Conservation (phyloP, 2,888 invertebrate genomes). For the Unio delphinus region DNA sequence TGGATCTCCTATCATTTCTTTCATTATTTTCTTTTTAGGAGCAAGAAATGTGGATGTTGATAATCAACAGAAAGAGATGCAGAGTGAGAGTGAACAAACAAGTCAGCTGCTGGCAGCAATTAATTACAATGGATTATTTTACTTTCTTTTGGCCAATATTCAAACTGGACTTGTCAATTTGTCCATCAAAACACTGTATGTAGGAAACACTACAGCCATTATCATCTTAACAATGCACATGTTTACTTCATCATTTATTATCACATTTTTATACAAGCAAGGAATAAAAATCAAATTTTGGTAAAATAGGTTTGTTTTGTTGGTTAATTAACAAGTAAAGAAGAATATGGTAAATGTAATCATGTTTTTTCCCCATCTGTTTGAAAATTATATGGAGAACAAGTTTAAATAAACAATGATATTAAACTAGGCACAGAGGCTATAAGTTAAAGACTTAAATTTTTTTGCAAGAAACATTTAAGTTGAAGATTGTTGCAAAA, state of each 20-base stretch:
- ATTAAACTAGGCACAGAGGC: too few relatives aligned
- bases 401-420: too few relatives aligned
- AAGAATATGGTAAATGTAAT: neutral
- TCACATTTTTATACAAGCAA: constrained; percentile 34
- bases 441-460: too few relatives aligned
- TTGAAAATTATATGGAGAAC: too few relatives aligned
- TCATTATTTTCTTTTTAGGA: constrained; percentile 1
- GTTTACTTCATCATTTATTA: constrained; percentile 44
- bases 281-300: constrained; percentile 51
- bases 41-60: neutral
- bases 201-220: constrained; percentile 39
- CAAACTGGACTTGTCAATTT: constrained; percentile 89
- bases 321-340: neutral
- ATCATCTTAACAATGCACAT: constrained; percentile 56
- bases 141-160: constrained; percentile 87
- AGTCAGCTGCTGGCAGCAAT: constrained; percentile 78
- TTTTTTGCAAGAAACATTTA: too few relatives aligned
- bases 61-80: too few relatives aligned
- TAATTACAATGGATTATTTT: constrained; percentile 86
- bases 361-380: too few relatives aligned
- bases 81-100: constrained; percentile 4
- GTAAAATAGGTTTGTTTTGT: constrained; percentile 22
- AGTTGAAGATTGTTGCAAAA: too few relatives aligned
- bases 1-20: neutral
- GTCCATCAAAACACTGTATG: constrained; percentile 76